Evolutionary conservation across 1,140 invertebrate genomes (phyloP), one percentile per base, ranked within the genome.

Genomic region (Drosophila ananassae): DNA sequence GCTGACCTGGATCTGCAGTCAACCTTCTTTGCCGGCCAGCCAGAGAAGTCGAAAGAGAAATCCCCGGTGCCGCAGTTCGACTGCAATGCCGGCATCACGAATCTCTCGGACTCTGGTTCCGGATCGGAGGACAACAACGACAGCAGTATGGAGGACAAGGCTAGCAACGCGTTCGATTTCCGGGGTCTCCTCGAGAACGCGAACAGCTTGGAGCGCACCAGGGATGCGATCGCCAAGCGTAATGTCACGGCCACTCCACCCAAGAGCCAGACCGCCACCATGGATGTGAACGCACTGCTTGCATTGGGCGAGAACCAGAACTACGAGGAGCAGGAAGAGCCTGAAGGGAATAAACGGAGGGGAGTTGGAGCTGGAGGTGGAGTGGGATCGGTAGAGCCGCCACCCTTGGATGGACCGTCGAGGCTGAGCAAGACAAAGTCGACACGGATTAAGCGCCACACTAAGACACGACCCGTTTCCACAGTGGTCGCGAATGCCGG

Each of bases 261-360:
- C 9, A 48, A 21, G n/a, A 51, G 48, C 50, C 60, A 63, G 21
- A 59, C 78, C 63, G 71, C 77, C 46, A 73, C 59, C 10, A 76
- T 79, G 75, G 89, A 92, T 84, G 91, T 93, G 56, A 77, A 90
- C 66, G 79, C 85, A 58, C 69, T 93, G 73, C 82, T 93, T 79
- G 92, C 92, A 78, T 91, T 93, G 85, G 93, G 92, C 89, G 92
- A 93, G 84, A 81, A 90, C 52, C 81, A 87, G 69, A 85, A 91
- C 58, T 83, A 89, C 69, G 66, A 79, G 17, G 67, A 69, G 7
- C 57, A 56, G 0, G 55, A 75, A 52, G 69, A 79, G 24, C 50
- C 17, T 22, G 74, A 71, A 25, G 55, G 17, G 1, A 66, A 57
- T 21, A 51, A 53, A 10, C 58, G 66, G 22, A 47, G 44, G 10